Evolutionary conservation across 2,888 invertebrate species (phyloP).

Genomic region (Himalopsyche japonica): DNA sequence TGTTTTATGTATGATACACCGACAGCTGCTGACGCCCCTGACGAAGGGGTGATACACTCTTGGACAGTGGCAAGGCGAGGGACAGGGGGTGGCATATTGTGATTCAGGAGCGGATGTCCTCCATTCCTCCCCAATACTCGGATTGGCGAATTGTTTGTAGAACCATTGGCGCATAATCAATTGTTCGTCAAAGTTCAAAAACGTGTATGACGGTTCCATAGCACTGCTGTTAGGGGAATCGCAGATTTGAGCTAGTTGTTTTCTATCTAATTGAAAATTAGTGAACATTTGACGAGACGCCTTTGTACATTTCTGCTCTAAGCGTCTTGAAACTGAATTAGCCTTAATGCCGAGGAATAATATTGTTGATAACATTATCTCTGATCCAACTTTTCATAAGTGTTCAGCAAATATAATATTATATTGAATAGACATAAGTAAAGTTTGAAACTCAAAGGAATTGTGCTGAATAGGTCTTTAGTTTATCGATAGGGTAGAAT

Average conservation of each 20-base stretch:
- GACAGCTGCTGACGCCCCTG: not conserved
- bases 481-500: too few species aligned
- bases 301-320: not conserved
- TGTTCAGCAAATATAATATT: too few species aligned
- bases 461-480: too few species aligned
- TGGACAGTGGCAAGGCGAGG: not conserved
- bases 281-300: not conserved
- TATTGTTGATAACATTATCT: too few species aligned
- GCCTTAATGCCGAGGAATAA: too few species aligned
- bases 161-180: slow-evolving; percentile 22
- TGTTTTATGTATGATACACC: not conserved
- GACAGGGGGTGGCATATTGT: not conserved
- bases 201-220: slow-evolving; percentile 9
- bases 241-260: not conserved
- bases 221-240: not conserved
- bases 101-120: not conserved
- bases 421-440: too few species aligned
- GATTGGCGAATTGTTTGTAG: slow-evolving; percentile 8
- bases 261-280: slow-evolving; percentile 15
- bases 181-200: slow-evolving; percentile 29
- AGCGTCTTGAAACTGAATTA: too few species aligned
- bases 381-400: too few species aligned
- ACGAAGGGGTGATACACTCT: not conserved
- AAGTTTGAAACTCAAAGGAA: too few species aligned
- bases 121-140: not conserved